Evolutionary conservation across 2,797 vertebrate genomes (phyloP).

Genomic region (Peromyscus nudipes): DNA sequence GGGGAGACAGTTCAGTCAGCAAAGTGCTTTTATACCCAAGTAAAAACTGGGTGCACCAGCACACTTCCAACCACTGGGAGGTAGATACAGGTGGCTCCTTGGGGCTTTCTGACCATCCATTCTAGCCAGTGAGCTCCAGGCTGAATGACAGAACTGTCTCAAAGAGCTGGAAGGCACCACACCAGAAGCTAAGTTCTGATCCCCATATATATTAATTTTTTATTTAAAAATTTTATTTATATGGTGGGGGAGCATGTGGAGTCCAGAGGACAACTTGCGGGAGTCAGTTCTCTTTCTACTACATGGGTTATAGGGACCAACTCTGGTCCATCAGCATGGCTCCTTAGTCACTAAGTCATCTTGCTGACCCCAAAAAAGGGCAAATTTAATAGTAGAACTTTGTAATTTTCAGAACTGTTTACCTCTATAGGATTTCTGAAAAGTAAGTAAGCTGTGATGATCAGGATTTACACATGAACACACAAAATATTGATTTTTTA

Average conservation of each 20-base stretch:
- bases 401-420: background rate
- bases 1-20: background rate
- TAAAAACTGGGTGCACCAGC: background rate
- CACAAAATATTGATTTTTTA: background rate
- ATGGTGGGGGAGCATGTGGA: background rate
- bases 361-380: background rate
- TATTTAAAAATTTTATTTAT: background rate
- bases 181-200: background rate
- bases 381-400: constrained; percentile 13
- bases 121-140: background rate
- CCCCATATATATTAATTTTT: background rate
- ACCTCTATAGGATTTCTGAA: background rate
- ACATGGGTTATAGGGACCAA: background rate
- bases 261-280: background rate
- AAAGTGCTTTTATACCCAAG: background rate
- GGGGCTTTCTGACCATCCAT: background rate
- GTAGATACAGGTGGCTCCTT: background rate
- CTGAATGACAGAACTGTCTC: background rate
- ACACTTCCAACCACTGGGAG: background rate
- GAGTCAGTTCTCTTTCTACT: background rate
- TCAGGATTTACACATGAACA: background rate
- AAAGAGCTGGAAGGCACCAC: background rate
- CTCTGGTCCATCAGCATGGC: background rate
- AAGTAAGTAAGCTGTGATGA: background rate
- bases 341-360: background rate